These are phyloP conservation scores for Caerostris darwini DNA, from an alignment of 1,140 invertebrate species.

Conservation along the genomic window DNA sequence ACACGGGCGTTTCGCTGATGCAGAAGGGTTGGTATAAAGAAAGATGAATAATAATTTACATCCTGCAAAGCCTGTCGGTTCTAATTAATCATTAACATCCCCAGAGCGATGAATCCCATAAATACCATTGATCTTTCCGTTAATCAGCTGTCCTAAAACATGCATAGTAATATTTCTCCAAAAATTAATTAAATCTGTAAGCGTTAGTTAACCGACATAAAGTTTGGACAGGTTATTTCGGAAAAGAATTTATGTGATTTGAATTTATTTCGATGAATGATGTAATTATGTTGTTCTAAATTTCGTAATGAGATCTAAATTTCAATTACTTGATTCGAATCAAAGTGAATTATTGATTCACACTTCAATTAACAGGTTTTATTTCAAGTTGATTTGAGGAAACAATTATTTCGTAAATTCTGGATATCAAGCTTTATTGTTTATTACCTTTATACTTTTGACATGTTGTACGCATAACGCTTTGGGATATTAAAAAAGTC, in stretches of 20 bases:
- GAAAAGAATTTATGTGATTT: neutral
- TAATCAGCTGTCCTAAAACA: slow-evolving; percentile 4
- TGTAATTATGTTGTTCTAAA: neutral
- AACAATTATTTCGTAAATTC: too few relatives aligned
- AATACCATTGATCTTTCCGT: neutral
- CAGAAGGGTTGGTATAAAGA: neutral
- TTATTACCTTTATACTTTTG: too few relatives aligned
- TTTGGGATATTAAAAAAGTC: too few relatives aligned
- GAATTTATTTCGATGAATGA: neutral
- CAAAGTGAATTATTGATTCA: too few relatives aligned
- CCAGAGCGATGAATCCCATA: neutral
- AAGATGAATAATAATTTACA: neutral
- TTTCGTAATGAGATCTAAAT: neutral
- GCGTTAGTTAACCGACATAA: neutral
- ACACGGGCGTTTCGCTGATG: neutral
- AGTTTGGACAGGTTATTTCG: neutral
- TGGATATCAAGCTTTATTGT: too few relatives aligned
- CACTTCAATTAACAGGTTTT: too few relatives aligned
- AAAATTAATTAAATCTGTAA: slow-evolving; percentile 13
- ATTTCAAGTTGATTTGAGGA: too few relatives aligned
- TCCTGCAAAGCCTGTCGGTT: slow-evolving; percentile 1
- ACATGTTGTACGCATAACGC: too few relatives aligned
- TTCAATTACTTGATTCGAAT: too few relatives aligned
- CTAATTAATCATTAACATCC: slow-evolving; percentile 27
- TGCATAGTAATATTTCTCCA: neutral